Conservation (phyloP, 2,888 invertebrate species). For the Cantharis lateralis region DNA sequence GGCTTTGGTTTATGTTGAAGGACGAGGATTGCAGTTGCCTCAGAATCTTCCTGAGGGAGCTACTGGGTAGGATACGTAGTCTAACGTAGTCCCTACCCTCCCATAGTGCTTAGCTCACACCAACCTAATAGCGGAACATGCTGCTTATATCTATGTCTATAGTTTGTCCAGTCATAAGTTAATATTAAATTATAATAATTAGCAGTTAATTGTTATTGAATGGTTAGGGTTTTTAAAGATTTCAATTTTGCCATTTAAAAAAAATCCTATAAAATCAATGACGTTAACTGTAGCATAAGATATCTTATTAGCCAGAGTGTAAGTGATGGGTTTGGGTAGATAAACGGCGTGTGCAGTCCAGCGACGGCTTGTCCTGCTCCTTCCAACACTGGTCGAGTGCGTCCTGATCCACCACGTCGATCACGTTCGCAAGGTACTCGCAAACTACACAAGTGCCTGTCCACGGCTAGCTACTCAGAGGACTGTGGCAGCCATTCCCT, state of each 20-base stretch:
- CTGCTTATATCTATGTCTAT: constrained; percentile 44
- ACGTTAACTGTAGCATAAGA: constrained; percentile 20
- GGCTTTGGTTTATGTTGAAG: constrained; percentile 55
- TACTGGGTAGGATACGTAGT: constrained; percentile 48
- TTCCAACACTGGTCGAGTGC: constrained; percentile 48
- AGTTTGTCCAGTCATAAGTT: constrained; percentile 13
- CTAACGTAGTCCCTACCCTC: constrained; percentile 36
- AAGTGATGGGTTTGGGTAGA: constrained; percentile 61
- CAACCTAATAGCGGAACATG: constrained; percentile 39
- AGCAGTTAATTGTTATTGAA: constrained; percentile 25
- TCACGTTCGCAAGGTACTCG: constrained; percentile 95
- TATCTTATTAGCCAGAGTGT: constrained; percentile 39
- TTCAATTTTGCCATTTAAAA: not conserved
- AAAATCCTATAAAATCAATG: constrained; percentile 13
- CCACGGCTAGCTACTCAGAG: constrained; percentile 83
- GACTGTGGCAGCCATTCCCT: constrained; percentile 59
- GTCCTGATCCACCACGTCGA: constrained; percentile 73
- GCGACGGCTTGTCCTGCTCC: constrained; percentile 39
- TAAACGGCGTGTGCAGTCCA: constrained; percentile 70
- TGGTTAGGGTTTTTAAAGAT: not conserved
- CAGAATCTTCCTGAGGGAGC: constrained; percentile 44
- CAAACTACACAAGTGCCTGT: constrained; percentile 90
- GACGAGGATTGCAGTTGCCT: constrained; percentile 50
- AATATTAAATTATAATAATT: constrained; percentile 14
- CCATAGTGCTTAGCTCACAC: constrained; percentile 43